Conservation (phyloP, 2,797 vertebrate species). For the Phylloscopus collybita region DNA sequence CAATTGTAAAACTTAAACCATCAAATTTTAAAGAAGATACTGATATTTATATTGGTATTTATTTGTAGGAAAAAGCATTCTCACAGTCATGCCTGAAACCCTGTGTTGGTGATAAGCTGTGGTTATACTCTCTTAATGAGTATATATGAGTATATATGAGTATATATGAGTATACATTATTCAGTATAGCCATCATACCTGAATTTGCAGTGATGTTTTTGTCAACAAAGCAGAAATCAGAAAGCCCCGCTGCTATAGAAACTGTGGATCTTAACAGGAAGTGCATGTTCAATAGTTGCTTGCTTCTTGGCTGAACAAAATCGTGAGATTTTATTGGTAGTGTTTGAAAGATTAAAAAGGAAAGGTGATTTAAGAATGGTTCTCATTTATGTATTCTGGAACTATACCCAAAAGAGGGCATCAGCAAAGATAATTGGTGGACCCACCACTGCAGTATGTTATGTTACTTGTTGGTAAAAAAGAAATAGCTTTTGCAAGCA, state of each 20-base stretch:
- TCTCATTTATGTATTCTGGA: not conserved
- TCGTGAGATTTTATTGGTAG: not conserved
- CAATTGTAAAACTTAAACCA: not conserved
- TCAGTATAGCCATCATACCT: not conserved
- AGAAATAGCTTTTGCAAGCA: not conserved
- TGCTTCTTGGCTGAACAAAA: not conserved
- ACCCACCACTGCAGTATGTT: not conserved
- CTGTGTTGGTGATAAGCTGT: not conserved
- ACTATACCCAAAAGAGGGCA: not conserved
- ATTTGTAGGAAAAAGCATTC: not conserved
- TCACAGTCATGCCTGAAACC: not conserved
- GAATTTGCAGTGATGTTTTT: not conserved
- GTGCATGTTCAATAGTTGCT: not conserved
- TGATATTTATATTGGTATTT: not conserved
- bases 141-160: too few relatives aligned
- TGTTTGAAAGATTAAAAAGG: not conserved
- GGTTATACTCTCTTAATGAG: not conserved
- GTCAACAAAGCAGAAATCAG: not conserved
- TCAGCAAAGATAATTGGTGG: not conserved
- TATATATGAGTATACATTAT: too few relatives aligned
- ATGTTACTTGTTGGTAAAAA: not conserved
- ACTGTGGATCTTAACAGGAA: not conserved
- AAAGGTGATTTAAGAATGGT: not conserved
- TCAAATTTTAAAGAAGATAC: not conserved
- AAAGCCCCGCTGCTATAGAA: not conserved